Percentiles rank a stretch among this genome's conserved stretches.
These are phyloP conservation scores for Sarcophaga caerulescens DNA, from an alignment of 2,888 invertebrate genomes.

Conservation along the genomic window DNA sequence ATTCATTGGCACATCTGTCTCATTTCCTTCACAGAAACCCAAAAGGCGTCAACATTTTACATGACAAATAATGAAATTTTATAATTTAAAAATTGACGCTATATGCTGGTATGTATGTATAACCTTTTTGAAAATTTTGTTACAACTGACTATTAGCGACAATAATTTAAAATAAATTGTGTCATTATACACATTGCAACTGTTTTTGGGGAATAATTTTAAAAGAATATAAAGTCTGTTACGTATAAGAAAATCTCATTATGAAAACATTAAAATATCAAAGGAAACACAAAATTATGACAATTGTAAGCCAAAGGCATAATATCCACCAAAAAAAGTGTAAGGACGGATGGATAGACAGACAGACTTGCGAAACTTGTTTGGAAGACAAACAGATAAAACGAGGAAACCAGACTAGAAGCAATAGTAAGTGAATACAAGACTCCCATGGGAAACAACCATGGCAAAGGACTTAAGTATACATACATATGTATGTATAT, in stretches of 20 bases:
- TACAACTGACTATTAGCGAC: conserved; percentile 36
- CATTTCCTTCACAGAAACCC: background rate
- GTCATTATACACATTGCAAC: conserved; percentile 52
- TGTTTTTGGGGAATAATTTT: conserved; percentile 32
- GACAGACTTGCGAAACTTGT: conserved; percentile 43
- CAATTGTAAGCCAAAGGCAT: conserved; percentile 66
- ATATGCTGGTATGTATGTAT: background rate
- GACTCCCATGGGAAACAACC: conserved; percentile 62
- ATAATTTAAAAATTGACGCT: conserved; percentile 35
- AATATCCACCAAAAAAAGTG: background rate
- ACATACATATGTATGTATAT: too few species aligned
- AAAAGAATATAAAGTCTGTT: too few species aligned
- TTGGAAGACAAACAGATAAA: conserved; percentile 47
- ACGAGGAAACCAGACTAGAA: conserved; percentile 17
- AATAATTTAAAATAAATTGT: conserved; percentile 59
- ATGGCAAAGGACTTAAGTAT: background rate
- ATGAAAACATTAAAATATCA: conserved; percentile 79
- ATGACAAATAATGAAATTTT: conserved; percentile 9
- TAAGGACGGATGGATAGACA: conserved; percentile 11
- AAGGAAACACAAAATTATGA: conserved; percentile 72
- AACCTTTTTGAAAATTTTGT: conserved; percentile 17
- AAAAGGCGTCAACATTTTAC: background rate
- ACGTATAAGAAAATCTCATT: conserved; percentile 78
- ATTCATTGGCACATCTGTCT: background rate
- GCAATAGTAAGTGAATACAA: conserved; percentile 63